A percentile compares a stretch with the other conserved stretches of the same genome.
phyloP scores from a whole-genome alignment of 2,113 vertebrate genomes.

The Pseudopodoces humilis region DNA sequence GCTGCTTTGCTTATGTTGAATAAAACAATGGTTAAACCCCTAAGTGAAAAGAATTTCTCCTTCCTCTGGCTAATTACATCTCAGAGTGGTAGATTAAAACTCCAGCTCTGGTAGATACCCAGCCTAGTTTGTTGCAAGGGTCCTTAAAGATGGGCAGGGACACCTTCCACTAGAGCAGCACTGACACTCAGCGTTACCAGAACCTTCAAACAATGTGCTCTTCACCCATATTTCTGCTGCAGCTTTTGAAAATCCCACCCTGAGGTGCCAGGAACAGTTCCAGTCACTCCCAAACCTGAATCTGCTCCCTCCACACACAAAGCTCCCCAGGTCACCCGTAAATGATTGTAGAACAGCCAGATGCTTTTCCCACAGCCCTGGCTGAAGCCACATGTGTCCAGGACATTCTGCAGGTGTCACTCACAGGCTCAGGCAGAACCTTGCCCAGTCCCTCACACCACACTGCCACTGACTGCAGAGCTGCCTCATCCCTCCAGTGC shows the following conservation, averaged over 20 bases:
- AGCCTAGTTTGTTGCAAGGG: neutral
- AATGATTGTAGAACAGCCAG: neutral
- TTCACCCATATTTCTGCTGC: neutral
- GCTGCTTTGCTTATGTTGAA: neutral
- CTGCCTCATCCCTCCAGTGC: neutral
- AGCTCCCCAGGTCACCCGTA: neutral
- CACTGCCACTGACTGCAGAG: neutral
- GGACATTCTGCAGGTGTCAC: accelerated
- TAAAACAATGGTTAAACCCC: neutral
- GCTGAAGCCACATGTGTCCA: neutral
- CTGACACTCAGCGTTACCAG: neutral
- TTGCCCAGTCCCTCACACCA: neutral
- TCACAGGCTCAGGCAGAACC: neutral
- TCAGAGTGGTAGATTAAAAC: neutral
- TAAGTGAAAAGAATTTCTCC: neutral
- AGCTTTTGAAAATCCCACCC: neutral
- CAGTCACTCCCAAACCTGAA: neutral
- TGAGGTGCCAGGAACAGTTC: neutral
- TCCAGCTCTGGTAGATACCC: neutral
- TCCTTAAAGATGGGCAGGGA: neutral
- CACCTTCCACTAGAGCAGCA: neutral
- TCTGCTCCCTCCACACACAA: neutral
- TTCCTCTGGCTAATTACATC: neutral
- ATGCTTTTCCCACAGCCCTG: neutral
- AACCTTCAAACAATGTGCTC: neutral